Evolutionary conservation across 2,888 invertebrate species (phyloP).

Genomic region (Drosophila dives): DNA sequence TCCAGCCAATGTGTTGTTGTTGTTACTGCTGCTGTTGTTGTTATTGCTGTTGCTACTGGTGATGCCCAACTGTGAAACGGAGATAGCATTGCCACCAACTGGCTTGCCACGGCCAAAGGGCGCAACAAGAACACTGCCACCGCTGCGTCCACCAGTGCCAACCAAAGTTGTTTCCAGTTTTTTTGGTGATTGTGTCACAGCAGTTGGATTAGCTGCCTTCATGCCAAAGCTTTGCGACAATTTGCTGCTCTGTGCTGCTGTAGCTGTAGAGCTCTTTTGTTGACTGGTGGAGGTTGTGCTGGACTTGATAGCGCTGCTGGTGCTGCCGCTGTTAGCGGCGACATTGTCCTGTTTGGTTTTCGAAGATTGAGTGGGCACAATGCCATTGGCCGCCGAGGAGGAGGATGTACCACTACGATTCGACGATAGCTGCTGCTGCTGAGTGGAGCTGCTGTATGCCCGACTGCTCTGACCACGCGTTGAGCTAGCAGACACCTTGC

Average conservation of each 20-base stretch:
- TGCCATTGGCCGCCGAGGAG: constrained; percentile 43
- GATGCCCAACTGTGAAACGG: constrained; percentile 67
- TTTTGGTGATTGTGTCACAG: constrained; percentile 84
- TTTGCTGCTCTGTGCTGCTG: constrained; percentile 34
- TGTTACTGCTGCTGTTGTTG: constrained; percentile 55
- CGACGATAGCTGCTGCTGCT: constrained; percentile 25
- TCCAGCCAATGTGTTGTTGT: constrained; percentile 81
- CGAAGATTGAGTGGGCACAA: constrained; percentile 11
- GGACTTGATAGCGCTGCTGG: constrained; percentile 34
- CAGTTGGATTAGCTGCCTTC: constrained; percentile 83
- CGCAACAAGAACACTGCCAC: constrained; percentile 75
- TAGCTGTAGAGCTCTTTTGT: constrained; percentile 33
- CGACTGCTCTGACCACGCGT: constrained; percentile 49
- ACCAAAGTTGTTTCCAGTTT: constrained; percentile 58
- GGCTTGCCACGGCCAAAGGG: constrained; percentile 82
- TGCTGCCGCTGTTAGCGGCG: constrained; percentile 2
- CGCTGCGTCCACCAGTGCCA: constrained; percentile 63
- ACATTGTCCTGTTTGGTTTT: constrained; percentile 51
- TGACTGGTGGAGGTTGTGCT: constrained; percentile 26
- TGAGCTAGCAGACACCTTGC: constrained; percentile 40
- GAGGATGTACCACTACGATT: constrained; percentile 15
- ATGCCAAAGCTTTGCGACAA: constrained; percentile 82
- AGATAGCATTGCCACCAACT: constrained; percentile 43
- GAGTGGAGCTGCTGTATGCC: constrained; percentile 32
- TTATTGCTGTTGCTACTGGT: constrained; percentile 68